Evolutionary conservation across 2,797 vertebrate species (phyloP).

Genomic region (Pseudochirops corinnae): DNA sequence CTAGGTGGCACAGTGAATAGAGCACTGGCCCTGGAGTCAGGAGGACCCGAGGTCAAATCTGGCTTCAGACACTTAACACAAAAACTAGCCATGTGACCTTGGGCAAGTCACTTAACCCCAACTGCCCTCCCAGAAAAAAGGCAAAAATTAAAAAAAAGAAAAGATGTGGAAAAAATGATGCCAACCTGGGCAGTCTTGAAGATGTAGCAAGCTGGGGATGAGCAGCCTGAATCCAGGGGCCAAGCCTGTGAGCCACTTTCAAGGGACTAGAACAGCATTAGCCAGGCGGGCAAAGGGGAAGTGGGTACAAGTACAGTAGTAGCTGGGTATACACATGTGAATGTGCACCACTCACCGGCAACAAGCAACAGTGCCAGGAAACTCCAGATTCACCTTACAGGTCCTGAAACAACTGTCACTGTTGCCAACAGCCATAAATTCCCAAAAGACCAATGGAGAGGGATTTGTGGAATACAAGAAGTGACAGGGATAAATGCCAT

Average conservation of each 20-base stretch:
- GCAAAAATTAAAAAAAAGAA: no score
- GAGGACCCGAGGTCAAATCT: no score
- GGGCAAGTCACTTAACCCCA: no score
- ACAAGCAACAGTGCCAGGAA: neutral
- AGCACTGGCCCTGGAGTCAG: no score
- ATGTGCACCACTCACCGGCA: neutral
- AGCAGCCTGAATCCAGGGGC: neutral
- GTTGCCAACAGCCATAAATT: neutral
- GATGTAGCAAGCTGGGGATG: neutral
- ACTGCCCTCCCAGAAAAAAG: no score
- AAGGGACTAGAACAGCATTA: neutral
- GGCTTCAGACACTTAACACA: no score
- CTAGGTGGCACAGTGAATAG: no score
- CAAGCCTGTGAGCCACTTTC: neutral
- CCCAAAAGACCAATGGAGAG: neutral
- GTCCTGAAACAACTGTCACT: neutral
- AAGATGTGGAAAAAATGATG: neutral
- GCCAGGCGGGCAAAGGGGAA: neutral
- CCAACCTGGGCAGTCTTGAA: neutral
- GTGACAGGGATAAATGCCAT: neutral
- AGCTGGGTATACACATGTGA: neutral
- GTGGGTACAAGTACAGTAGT: neutral
- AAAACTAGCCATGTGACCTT: no score
- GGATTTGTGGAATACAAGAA: neutral
- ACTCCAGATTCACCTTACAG: neutral